These are phyloP conservation scores for Drosophila tropicalis DNA, from an alignment of 1,140 invertebrate species.

Conservation along the genomic window DNA sequence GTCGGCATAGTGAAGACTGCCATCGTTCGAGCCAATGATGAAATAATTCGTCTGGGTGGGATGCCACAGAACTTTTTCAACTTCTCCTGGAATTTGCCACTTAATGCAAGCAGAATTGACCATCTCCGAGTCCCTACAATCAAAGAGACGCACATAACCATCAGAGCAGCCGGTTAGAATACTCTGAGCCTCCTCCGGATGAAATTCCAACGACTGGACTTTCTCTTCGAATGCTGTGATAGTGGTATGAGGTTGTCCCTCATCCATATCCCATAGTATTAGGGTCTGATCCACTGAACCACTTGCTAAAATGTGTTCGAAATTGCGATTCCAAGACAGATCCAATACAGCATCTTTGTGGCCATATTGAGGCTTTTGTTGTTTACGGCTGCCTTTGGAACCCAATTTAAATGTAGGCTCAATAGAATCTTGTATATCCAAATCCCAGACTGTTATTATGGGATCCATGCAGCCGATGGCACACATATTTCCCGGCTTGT, in stretches of 20 bases:
- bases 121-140: slow-evolving; percentile 88
- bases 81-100: slow-evolving; percentile 91
- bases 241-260: slow-evolving; percentile 88
- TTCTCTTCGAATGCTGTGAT: slow-evolving; percentile 91
- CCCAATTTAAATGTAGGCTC: slow-evolving; percentile 94
- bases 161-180: slow-evolving; percentile 90
- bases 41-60: slow-evolving; percentile 74
- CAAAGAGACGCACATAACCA: slow-evolving; percentile 89
- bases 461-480: slow-evolving; percentile 96
- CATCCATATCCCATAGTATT: slow-evolving; percentile 96
- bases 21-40: slow-evolving; percentile 90
- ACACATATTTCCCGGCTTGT: slow-evolving; percentile 90
- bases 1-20: slow-evolving; percentile 92
- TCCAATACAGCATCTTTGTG: slow-evolving; percentile 96
- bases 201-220: slow-evolving; percentile 94
- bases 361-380: slow-evolving; percentile 87
- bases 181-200: slow-evolving; percentile 91
- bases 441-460: slow-evolving; percentile 96
- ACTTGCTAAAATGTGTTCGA: slow-evolving; percentile 93
- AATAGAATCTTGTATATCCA: slow-evolving; percentile 95
- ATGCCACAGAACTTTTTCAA: slow-evolving; percentile 96
- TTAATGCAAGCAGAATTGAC: slow-evolving; percentile 84
- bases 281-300: slow-evolving; percentile 95
- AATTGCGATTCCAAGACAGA: slow-evolving; percentile 94
- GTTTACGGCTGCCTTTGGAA: slow-evolving; percentile 90